These are phyloP conservation scores for Corythoichthys intestinalis DNA, from an alignment of 2,113 vertebrate genomes.

Conservation along the genomic window DNA sequence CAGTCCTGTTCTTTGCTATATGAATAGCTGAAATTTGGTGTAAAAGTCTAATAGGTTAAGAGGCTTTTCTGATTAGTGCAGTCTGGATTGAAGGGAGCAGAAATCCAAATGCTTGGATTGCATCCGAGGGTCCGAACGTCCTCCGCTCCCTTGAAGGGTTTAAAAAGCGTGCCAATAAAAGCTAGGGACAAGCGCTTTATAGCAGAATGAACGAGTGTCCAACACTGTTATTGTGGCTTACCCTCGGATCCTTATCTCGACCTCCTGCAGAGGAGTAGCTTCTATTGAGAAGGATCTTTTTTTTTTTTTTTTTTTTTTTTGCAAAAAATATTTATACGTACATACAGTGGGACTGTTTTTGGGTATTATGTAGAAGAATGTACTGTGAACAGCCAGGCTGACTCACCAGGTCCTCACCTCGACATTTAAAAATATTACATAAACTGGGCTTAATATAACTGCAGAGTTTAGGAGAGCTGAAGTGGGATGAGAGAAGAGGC, in stretches of 20 bases:
- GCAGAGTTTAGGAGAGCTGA: slow-evolving; percentile 39
- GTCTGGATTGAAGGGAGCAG: slow-evolving; percentile 5
- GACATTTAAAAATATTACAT: slow-evolving; percentile 64
- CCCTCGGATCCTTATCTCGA: slow-evolving; percentile 50
- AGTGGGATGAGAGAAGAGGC: slow-evolving; percentile 46
- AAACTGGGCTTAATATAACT: slow-evolving; percentile 64
- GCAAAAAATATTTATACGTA: slow-evolving; percentile 16
- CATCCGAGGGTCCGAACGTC: slow-evolving; percentile 20
- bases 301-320: slow-evolving; percentile 8
- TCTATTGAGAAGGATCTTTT: slow-evolving; percentile 24
- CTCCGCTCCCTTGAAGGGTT: slow-evolving; percentile 24
- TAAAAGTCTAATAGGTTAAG: background rate
- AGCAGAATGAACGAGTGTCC: slow-evolving; percentile 25
- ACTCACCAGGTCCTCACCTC: slow-evolving; percentile 48
- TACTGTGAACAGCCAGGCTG: slow-evolving; percentile 42
- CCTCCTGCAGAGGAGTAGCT: slow-evolving; percentile 30
- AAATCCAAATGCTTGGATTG: slow-evolving; percentile 24
- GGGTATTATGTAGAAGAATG: slow-evolving; percentile 9
- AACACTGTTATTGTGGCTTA: slow-evolving; percentile 45
- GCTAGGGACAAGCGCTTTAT: slow-evolving; percentile 50
- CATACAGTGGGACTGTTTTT: slow-evolving; percentile 26
- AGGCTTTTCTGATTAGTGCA: background rate
- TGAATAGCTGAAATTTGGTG: background rate
- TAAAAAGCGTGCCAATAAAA: slow-evolving; percentile 52
- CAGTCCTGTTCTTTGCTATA: too few relatives aligned